These are phyloP conservation scores for Eledona agricola DNA, from an alignment of 2,888 invertebrate genomes.

Conservation along the genomic window DNA sequence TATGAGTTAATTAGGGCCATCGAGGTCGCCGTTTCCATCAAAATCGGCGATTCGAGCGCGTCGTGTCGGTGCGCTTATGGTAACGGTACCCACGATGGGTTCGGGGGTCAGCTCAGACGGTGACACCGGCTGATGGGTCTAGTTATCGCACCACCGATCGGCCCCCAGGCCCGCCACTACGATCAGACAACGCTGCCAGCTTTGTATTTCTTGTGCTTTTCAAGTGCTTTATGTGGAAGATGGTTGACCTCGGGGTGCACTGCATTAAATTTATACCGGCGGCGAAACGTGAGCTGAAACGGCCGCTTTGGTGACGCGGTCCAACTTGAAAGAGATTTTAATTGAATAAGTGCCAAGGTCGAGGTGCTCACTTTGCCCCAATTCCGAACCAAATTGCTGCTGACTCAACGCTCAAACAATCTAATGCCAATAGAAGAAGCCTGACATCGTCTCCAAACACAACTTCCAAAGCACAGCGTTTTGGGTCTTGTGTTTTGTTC, in stretches of 20 bases:
- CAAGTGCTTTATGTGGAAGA: constrained; percentile 31
- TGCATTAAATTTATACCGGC: constrained; percentile 16
- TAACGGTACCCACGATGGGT: constrained; percentile 35
- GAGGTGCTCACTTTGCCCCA: too few species aligned
- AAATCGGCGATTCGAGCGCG: neutral
- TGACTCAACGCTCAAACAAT: too few species aligned
- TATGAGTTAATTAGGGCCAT: constrained; percentile 12
- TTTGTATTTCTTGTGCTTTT: constrained; percentile 30
- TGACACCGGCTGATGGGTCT: constrained; percentile 37
- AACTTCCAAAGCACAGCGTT: too few species aligned
- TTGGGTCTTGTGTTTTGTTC: too few species aligned
- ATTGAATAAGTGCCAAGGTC: constrained; percentile 5
- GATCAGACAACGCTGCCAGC: constrained; percentile 33
- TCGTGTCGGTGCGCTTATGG: constrained; percentile 1
- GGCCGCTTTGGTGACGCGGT: too few species aligned
- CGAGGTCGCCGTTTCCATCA: constrained; percentile 1
- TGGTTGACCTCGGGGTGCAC: constrained; percentile 30
- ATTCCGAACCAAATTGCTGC: too few species aligned
- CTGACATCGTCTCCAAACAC: too few species aligned
- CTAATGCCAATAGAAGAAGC: too few species aligned
- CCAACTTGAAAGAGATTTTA: constrained; percentile 3
- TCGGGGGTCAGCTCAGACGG: constrained; percentile 35
- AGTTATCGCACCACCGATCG: constrained; percentile 38
- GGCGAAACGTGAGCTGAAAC: constrained; percentile 14
- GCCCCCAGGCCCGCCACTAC: constrained; percentile 35